Evolutionary conservation across 2,797 vertebrate genomes (phyloP).

Genomic region (Phalanger gymnotis): DNA sequence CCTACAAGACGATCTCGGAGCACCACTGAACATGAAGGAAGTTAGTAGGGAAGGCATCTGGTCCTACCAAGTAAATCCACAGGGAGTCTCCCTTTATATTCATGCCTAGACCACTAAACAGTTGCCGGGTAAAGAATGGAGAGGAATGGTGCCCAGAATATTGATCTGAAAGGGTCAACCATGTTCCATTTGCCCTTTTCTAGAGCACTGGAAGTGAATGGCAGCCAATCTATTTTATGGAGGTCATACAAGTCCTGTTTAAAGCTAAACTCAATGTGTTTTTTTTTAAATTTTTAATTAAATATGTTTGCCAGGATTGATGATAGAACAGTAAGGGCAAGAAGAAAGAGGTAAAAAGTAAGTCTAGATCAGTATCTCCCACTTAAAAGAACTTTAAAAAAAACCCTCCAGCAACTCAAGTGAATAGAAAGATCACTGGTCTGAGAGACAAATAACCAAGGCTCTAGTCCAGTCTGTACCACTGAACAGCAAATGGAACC

Average conservation of each 20-base stretch:
- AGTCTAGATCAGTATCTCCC: background rate
- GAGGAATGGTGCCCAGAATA: background rate
- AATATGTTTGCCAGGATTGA: background rate
- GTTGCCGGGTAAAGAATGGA: background rate
- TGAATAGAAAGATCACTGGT: background rate
- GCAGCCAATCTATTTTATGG: background rate
- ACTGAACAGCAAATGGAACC: background rate
- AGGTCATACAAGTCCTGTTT: background rate
- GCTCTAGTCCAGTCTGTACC: background rate
- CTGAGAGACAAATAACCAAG: background rate
- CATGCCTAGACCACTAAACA: background rate
- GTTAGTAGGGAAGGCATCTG: background rate
- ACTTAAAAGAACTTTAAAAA: background rate
- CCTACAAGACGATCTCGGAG: slow-evolving; percentile 39
- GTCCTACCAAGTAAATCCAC: too few species aligned
- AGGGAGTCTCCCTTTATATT: background rate
- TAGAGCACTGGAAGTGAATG: background rate
- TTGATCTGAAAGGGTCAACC: too few species aligned
- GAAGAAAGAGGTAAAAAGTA: slow-evolving; percentile 48
- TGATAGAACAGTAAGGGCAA: slow-evolving; percentile 39
- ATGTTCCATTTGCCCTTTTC: background rate
- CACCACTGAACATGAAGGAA: background rate
- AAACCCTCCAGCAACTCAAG: background rate
- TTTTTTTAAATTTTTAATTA: slow-evolving; percentile 8
- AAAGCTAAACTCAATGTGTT: background rate